phyloP scores from a whole-genome alignment of 2,797 vertebrate species.

The Euthynnus affinis region DNA sequence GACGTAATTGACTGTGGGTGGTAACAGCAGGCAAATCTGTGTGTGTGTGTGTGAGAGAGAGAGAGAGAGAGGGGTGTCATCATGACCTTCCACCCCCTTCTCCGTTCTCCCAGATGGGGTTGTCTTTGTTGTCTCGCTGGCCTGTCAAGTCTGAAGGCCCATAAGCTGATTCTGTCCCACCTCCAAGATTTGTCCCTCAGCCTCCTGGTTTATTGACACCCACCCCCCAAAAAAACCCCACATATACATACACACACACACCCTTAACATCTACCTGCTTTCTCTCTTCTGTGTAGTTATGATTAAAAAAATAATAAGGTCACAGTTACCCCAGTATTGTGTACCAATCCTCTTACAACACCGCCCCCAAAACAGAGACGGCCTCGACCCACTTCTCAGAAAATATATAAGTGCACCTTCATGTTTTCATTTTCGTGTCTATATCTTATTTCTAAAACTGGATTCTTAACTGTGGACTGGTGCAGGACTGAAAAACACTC shows the following conservation, averaged over 20 bases:
- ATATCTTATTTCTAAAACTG: conserved; percentile 7
- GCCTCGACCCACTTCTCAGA: conserved; percentile 49
- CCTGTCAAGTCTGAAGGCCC: conserved; percentile 54
- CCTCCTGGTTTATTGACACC: conserved; percentile 2
- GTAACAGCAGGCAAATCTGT: conserved; percentile 57
- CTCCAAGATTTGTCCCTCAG: conserved; percentile 22
- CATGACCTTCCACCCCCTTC: conserved; percentile 70
- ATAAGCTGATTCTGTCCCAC: conserved; percentile 48
- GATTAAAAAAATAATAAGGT: conserved; percentile 44
- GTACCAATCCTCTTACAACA: conserved; percentile 33
- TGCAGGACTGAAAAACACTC: not conserved
- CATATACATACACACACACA: not conserved
- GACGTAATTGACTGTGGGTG: conserved; percentile 58
- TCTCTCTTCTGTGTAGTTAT: conserved; percentile 16
- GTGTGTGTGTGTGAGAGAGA: conserved; percentile 40
- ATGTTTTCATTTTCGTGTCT: conserved; percentile 29
- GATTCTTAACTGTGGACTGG: not conserved
- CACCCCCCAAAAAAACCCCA: too few species aligned
- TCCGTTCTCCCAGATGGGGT: conserved; percentile 70
- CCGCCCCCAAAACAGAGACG: conserved; percentile 23
- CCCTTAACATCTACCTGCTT: not conserved
- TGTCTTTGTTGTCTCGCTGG: conserved; percentile 73
- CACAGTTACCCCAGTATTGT: conserved; percentile 37
- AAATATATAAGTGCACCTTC: conserved; percentile 38
- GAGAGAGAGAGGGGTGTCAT: conserved; percentile 5